Evolutionary conservation across 2,113 vertebrate genomes (phyloP).

Genomic region (Calidris pugnax): DNA sequence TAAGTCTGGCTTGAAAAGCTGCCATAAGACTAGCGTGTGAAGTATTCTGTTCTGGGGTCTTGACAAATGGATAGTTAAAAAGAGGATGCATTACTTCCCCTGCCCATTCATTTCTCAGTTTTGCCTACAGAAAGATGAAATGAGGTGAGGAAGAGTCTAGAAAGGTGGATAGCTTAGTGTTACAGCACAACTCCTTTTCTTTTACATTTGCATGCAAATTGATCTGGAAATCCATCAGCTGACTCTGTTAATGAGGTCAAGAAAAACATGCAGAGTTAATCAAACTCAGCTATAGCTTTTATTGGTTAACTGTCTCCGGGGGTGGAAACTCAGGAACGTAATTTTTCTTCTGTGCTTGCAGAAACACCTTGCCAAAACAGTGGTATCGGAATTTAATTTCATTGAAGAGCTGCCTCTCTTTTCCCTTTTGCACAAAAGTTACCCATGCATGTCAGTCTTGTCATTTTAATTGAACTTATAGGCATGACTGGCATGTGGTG

Average conservation of each 20-base stretch:
- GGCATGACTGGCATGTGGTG: constrained; percentile 55
- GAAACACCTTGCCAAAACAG: constrained; percentile 27
- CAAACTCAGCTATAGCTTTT: constrained; percentile 50
- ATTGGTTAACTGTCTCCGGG: constrained; percentile 53
- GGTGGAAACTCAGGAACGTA: constrained; percentile 48
- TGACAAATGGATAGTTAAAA: neutral
- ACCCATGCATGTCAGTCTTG: constrained; percentile 65
- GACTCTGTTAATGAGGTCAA: constrained; percentile 77
- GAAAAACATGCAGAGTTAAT: constrained; percentile 76
- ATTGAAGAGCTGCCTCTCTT: constrained; percentile 58
- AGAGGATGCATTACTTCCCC: neutral
- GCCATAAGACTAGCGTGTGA: neutral
- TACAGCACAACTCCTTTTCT: constrained; percentile 27
- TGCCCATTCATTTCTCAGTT: neutral
- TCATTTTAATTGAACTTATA: constrained; percentile 72
- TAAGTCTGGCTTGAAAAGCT: neutral
- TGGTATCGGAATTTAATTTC: constrained; percentile 67
- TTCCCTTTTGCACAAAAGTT: constrained; percentile 65
- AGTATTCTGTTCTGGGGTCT: neutral
- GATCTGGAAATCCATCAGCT: constrained; percentile 75
- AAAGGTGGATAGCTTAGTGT: constrained; percentile 13
- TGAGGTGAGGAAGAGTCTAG: neutral
- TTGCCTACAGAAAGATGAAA: constrained; percentile 4
- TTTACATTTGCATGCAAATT: constrained; percentile 79
- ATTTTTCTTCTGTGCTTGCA: constrained; percentile 38